Percentiles rank a stretch among this genome's conserved stretches.
Conservation (phyloP, 1,140 invertebrate species). For the Drosophila lacertosa region DNA sequence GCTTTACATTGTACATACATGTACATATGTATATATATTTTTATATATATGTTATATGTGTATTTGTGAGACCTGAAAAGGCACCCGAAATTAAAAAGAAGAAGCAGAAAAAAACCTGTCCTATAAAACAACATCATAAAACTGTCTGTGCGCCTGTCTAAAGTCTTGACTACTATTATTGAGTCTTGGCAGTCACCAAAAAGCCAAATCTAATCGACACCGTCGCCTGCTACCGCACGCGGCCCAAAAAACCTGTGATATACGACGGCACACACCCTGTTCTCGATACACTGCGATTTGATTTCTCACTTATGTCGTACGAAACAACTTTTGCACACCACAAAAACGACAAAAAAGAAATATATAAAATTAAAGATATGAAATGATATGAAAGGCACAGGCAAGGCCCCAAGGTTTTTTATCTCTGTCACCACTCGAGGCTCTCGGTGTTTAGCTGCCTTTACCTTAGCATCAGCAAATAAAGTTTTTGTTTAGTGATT, state of each 20-base stretch:
- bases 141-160: conserved; percentile 42
- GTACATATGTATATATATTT: too few relatives aligned
- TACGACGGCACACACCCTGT: conserved; percentile 33
- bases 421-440: conserved; percentile 12
- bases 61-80: conserved; percentile 15
- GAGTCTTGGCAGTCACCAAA: conserved; percentile 40
- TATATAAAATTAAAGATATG: conserved; percentile 12
- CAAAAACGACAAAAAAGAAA: neutral
- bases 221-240: conserved; percentile 18
- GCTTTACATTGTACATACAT: conserved; percentile 34
- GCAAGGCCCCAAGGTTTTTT: conserved; percentile 28
- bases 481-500: conserved; percentile 64
- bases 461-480: conserved; percentile 35
- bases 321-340: conserved; percentile 26
- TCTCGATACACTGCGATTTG: conserved; percentile 24
- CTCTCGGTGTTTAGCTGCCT: neutral
- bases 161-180: conserved; percentile 1
- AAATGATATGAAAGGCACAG: conserved; percentile 22
- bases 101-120: conserved; percentile 53
- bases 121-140: conserved; percentile 63
- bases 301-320: conserved; percentile 20
- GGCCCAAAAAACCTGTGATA: conserved; percentile 29
- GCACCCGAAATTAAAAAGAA: conserved; percentile 31
- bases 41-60: conserved; percentile 14
- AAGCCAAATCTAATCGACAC: conserved; percentile 65